Evolutionary conservation across 2,888 invertebrate genomes (phyloP), one percentile per base, ranked within the genome.

Genomic region (Cryptus armator): DNA sequence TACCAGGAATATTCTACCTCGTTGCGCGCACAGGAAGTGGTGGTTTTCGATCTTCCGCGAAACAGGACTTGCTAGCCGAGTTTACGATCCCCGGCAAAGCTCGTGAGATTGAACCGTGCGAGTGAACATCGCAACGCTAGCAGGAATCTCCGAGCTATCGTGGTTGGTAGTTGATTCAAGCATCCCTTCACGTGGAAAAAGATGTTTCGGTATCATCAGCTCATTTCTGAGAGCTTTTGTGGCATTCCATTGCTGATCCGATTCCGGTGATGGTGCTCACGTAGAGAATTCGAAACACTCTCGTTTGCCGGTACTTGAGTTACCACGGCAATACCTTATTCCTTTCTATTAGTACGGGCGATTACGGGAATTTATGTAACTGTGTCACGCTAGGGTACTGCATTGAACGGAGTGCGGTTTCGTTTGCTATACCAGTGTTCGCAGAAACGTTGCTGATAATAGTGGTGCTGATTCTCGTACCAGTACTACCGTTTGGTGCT

Each of bases 291-390:
- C 37, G 19, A 66, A 72, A 24, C 19, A 53, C 74, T 64, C 62
- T 74, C 46, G 19, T 48, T 29, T 24, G 43, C 24, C 59, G 46
- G 62, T 62, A 76, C 80, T 71, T 72, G 43, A 71, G 48, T 79
- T 56, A 64, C 16, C 64, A 48, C 56, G 32, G 43, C 62, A 51
- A 72, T 62, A 53, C 71, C 59, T 75, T 66, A 75, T 86, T 89
- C 86, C 86, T 90, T 90, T 89, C 87, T 88, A 89, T 89, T 89
- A 89, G 87, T 56, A 82, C 84, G 75, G 84, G 77, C 83, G 76
- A 86, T 85, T 85, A 83, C 87, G 82, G 81, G 85, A 87, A 88
- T 88, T 89, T 87, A 89, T 87, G 88, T 87, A 88, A 88, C 83
- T 81, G 81, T 81, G 87, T 78, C 86, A 87, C 84, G 86, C 86